Evolutionary conservation across 2,888 invertebrate species (phyloP).

Genomic region (Pristionchus maxplancki): DNA sequence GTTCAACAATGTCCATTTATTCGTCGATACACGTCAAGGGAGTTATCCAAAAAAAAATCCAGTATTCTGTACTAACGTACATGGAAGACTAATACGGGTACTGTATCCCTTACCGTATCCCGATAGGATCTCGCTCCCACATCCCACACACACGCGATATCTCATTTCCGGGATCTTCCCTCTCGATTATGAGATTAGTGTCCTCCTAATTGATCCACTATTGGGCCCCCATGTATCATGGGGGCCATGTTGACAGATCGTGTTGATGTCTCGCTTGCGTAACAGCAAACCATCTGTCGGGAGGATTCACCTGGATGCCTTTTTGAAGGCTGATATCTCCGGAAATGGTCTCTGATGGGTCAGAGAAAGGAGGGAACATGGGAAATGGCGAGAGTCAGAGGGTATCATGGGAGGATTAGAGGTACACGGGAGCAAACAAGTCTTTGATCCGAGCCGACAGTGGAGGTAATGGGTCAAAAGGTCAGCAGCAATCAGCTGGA

Average conservation of each 20-base stretch:
- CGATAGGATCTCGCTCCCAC: background rate
- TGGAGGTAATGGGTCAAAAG: background rate
- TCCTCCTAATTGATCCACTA: constrained; percentile 1
- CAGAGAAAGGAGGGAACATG: background rate
- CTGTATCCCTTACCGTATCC: background rate
- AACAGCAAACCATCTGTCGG: background rate
- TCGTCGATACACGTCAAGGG: too few relatives aligned
- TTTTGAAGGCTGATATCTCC: too few relatives aligned
- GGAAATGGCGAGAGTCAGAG: background rate
- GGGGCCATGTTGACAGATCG: constrained; percentile 35
- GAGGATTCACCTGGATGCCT: background rate
- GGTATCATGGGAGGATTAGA: background rate
- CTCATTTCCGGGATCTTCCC: constrained; percentile 31
- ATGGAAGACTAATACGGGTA: too few relatives aligned
- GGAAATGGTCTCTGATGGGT: background rate
- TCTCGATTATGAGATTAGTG: constrained; percentile 43
- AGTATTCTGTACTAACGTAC: too few relatives aligned
- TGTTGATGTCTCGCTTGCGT: background rate
- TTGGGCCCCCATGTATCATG: too few relatives aligned
- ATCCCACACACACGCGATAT: background rate
- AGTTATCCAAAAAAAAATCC: too few relatives aligned
- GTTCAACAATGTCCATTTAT: too few relatives aligned
- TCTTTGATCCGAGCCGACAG: background rate
- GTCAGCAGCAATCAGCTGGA: background rate
- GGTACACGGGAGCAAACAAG: background rate